Evolutionary conservation across 2,888 invertebrate species (phyloP), one percentile per base, ranked within the genome.

Genomic region (Drosophila monieri): DNA sequence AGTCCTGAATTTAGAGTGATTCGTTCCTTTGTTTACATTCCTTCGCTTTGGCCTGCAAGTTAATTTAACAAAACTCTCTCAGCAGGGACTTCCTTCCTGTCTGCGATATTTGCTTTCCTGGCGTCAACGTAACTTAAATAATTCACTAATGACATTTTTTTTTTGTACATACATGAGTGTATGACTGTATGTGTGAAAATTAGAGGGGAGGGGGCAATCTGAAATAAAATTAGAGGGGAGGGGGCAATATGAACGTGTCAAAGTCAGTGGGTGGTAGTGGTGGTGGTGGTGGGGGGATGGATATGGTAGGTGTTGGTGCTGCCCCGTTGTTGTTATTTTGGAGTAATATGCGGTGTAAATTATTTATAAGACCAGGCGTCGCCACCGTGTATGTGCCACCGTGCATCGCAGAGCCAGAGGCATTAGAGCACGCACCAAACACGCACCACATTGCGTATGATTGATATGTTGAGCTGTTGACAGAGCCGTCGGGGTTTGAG

Each of bases 391-490:
- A 59, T 43, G 55, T 66, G 47, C 43, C 57, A 21, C 23, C 35
- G 47, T 27, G 64, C 64, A 48, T 35, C 48, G 30, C 67, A 67
- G 39, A 15, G 39, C 18, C 12, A 14, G 46, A 67, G 53, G 39
- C 56, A 66, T 35, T 65, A 55, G 43, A 41, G 70, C 76, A 76
- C 67, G 73, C 70, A 78, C 51, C 57, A 41, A 68, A 56, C 72
- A 74, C 79, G 73, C 78, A 81, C 67, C 79, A 83, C 78, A 54
- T 57, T 70, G 75, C 84, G 77, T 80, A 83, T 88, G 84, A 84
- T 85, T 84, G 85, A 84, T 84, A 74, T 88, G 80, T 79, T 83
- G 73, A 88, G 73, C 84, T 76, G 83, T 77, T 76, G 88, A 87
- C 88, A 87, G 69, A 62, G 73, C 47, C 56, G 52, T 37, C 53